Evolutionary conservation across 1,140 invertebrate species (phyloP), one percentile per base, ranked within the genome.

Genomic region (Copidosoma floridanum): DNA sequence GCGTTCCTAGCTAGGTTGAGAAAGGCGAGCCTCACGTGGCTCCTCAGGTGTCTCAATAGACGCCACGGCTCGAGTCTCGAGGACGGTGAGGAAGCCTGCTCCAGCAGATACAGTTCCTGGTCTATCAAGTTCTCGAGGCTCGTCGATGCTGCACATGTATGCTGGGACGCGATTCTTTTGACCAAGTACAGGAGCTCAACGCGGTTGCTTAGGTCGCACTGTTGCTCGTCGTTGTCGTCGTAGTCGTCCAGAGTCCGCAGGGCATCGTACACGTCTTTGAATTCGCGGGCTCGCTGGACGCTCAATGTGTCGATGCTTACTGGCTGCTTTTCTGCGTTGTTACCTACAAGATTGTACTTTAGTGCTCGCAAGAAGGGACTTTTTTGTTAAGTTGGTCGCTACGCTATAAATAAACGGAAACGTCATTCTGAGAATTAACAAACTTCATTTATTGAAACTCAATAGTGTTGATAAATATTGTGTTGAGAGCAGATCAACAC

Each of bases 91-190:
- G 63, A 84, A 81, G n/a, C n/a, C n/a, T n/a, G n/a, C n/a, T n/a
- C n/a, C n/a, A n/a, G n/a, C n/a, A n/a, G n/a, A n/a, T n/a, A n/a
- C 41, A 85, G 81, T 64, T 87, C 86, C 67, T 86, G 81, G 48
- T 88, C 84, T n/a, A 89, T 74, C 7, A 88, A 71, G 10, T 73
- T 75, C 35, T 82, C 71, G 5, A 88, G 73, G 63, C 86, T 83
- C 50, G 82, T 74, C 0, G 83, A 81, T 27, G 83, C 66, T 27
- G 75, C 66, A 66, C 84, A 85, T 37, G 81, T 79, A 53, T 86
- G 84, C 47, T 81, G 76, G 6, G n/a, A 27, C 10, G 67, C 64
- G 18, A 71, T 65, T 79, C 76, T 63, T 68, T 84, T 84, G 65
- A 86, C 69, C 52, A 81, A 2, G 78, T 71, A 2, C 40, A 88